Conservation (phyloP, 2,113 vertebrate genomes). For the Tauraco erythrolophus region DNA sequence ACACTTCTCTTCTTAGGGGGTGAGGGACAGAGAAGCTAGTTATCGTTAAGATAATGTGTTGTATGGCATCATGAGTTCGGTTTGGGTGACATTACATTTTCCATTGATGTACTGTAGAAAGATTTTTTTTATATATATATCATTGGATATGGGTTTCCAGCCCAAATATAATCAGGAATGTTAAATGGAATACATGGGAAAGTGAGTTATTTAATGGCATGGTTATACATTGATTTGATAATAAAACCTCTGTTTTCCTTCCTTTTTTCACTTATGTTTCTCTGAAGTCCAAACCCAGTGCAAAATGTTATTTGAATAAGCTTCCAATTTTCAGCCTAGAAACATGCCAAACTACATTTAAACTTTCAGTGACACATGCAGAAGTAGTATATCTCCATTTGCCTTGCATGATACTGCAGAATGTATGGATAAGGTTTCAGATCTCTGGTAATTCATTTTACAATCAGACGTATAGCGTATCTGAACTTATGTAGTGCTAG, state of each 20-base stretch:
- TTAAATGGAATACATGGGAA: neutral
- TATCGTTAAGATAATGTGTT: neutral
- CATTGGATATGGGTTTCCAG: neutral
- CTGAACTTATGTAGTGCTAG: neutral
- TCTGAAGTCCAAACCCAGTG: neutral
- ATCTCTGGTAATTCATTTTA: neutral
- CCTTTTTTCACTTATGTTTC: neutral
- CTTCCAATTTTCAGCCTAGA: neutral
- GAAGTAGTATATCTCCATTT: neutral
- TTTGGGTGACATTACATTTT: neutral
- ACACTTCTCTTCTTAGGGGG: neutral
- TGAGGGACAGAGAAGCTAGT: neutral
- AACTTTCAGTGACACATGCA: neutral
- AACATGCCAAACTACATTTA: neutral
- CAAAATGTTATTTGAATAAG: neutral
- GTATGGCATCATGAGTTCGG: neutral
- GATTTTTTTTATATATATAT: neutral
- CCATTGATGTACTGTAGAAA: rapidly evolving
- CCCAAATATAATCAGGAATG: neutral
- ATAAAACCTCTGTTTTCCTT: neutral
- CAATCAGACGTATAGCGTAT: neutral
- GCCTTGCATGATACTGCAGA: neutral
- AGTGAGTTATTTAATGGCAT: neutral
- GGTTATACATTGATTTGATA: neutral
- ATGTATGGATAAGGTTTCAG: neutral